Evolutionary conservation across 2,888 invertebrate species (phyloP), one percentile per base, ranked within the genome.

Genomic region (Eucera pruinosa): DNA sequence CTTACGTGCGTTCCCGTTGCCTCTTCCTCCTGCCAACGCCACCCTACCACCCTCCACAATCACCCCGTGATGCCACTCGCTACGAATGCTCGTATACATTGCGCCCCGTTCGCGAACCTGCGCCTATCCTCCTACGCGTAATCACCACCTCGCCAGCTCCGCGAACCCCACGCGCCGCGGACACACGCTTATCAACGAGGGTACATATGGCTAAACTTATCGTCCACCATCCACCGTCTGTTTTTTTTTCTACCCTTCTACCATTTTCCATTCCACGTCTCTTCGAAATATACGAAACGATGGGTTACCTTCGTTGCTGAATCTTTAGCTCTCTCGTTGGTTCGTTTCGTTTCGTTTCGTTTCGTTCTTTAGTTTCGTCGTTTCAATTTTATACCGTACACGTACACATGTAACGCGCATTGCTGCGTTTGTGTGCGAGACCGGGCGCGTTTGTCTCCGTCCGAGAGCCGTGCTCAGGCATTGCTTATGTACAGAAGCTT

Each of bases 1-100:
- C 90, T 91, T 88, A 91, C 90, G 90, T 89, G 89, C 88, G 87
- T 89, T 83, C 81, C 82, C 82, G 80, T 80, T 81, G 76, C 80
- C 82, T 74, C 69, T 50, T 61, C 78, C 76, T 71, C 76, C 71
- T 81, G 57, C 70, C 72, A 58, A 61, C 76, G 69, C 83, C 78
- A 74, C 78, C 80, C 66, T 76, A 2, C 18, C 39, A 4, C 45
- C 73, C 81, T 57, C 67, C 33, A 50, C 54, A 43, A 70, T 75
- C 75, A 62, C 41, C 54, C 11, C 62, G 39, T 11, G 73, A 54
- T 74, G 27, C 67, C 74, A 41, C 62, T 58, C 62, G 66, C 62
- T 61, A 45, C 74, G 33, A 64, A 58, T 60, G n/a, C n/a, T n/a
- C n/a, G 47, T 70, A 78, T 67, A 69, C 77, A 52, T 45, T 52